These are phyloP conservation scores for Eledone cirrhosa DNA, from an alignment of 2,888 invertebrate genomes.

Conservation along the genomic window DNA sequence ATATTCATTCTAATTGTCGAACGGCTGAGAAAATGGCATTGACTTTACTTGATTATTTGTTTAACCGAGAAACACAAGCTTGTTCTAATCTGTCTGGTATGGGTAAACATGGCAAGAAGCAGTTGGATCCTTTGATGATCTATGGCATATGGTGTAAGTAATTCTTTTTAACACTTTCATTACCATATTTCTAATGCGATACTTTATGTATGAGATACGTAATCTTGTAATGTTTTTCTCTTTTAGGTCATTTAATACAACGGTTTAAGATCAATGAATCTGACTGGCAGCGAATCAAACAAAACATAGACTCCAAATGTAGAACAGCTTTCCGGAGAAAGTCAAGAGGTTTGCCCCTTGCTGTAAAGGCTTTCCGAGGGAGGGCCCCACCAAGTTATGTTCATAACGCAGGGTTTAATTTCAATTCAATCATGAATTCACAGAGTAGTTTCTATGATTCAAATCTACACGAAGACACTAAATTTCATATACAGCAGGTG, in stretches of 20 bases:
- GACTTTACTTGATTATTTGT: constrained; percentile 69
- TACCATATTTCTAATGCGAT: no score
- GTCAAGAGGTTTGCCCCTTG: constrained; percentile 62
- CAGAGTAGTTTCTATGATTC: constrained; percentile 33
- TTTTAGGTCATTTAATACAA: constrained; percentile 68
- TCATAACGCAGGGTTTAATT: constrained; percentile 48
- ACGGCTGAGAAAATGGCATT: constrained; percentile 72
- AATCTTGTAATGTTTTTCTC: constrained; percentile 24
- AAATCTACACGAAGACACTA: constrained; percentile 44
- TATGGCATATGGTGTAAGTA: constrained; percentile 67
- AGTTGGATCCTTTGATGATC: constrained; percentile 70
- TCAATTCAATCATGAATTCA: constrained; percentile 37
- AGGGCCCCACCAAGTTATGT: constrained; percentile 53
- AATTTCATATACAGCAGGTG: constrained; percentile 55
- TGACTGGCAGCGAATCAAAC: constrained; percentile 71
- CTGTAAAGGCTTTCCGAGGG: constrained; percentile 64
- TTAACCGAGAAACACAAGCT: constrained; percentile 70
- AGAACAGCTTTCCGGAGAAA: constrained; percentile 68
- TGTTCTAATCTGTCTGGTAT: constrained; percentile 70
- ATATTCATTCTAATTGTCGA: constrained; percentile 69
- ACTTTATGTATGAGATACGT: neutral
- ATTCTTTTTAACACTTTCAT: no score
- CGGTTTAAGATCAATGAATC: constrained; percentile 69
- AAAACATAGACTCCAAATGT: constrained; percentile 71
- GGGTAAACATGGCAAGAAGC: constrained; percentile 70